phyloP scores from a whole-genome alignment of 2,113 vertebrate genomes.

The Arenaria interpres region DNA sequence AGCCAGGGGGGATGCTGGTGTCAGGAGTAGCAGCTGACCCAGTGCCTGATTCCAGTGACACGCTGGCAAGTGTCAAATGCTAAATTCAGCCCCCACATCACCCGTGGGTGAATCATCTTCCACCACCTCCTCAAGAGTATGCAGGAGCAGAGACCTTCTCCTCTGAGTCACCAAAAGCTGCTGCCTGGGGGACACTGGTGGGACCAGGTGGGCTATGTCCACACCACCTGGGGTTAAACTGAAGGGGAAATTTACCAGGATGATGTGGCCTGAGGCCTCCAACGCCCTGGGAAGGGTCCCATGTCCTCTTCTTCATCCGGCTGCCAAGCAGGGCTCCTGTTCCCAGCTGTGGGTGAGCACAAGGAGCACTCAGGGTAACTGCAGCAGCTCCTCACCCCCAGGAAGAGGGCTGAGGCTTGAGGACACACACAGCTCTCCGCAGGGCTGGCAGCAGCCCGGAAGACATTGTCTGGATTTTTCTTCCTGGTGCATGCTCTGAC shows the following conservation, averaged over 20 bases:
- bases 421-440: background rate
- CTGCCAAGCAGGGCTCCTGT: background rate
- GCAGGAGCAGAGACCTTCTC: background rate
- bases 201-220: background rate
- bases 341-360: background rate
- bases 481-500: background rate
- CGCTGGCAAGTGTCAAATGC: background rate
- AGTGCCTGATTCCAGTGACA: background rate
- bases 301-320: rapidly evolving
- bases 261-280: rapidly evolving
- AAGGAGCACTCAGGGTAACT: background rate
- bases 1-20: background rate
- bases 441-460: background rate
- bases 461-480: background rate
- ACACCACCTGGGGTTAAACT: background rate
- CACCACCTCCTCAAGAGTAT: background rate
- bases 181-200: background rate
- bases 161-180: constrained; percentile 4
- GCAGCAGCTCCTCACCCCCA: background rate
- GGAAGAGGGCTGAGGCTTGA: background rate
- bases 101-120: background rate
- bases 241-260: background rate
- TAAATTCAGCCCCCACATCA: background rate
- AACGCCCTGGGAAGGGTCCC: background rate
- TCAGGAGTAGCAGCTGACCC: background rate